A percentile compares a stretch with the other conserved stretches of the same genome.
Evolutionary conservation across 92 coral and sea anemone genomes (phyloP).

Genomic region (Phenganax subtilis): DNA sequence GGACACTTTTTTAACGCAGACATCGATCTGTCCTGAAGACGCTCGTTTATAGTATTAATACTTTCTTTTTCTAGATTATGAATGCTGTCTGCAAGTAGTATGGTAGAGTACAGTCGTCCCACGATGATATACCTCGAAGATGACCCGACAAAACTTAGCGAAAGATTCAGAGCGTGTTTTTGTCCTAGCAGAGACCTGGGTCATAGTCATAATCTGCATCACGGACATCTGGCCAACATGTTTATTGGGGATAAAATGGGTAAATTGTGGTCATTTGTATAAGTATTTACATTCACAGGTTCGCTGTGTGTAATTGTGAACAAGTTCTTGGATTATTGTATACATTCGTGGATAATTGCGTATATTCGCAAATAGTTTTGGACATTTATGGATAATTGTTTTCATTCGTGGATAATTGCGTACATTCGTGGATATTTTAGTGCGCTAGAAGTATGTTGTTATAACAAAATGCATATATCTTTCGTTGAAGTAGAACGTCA

Average conservation of each 20-base stretch:
- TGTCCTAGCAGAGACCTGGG: conserved; percentile 35
- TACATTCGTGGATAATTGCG: neutral
- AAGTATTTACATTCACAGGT: neutral
- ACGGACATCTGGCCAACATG: conserved; percentile 28
- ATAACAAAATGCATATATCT: neutral
- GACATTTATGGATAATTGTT: neutral
- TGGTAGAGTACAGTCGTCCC: conserved; percentile 32
- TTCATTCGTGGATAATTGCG: neutral
- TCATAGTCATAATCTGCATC: conserved; percentile 26
- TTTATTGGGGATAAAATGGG: conserved; percentile 37
- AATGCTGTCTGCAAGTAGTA: neutral
- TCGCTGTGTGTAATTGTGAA: neutral
- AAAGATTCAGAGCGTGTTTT: conserved; percentile 27
- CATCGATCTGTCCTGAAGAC: too few relatives aligned
- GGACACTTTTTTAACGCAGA: too few relatives aligned
- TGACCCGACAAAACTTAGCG: conserved; percentile 5
- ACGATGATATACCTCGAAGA: conserved; percentile 40
- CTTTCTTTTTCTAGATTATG: conserved; percentile 10
- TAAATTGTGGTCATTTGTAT: neutral
- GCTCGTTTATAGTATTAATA: neutral
- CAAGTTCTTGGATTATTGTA: neutral
- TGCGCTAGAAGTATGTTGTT: neutral
- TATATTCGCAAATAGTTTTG: neutral
- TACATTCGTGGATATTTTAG: neutral
- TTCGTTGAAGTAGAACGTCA: conserved; percentile 20